Base-by-base conservation (phyloP, 2,888 invertebrate species). In the Synanthedon formicaeformis region DNA sequence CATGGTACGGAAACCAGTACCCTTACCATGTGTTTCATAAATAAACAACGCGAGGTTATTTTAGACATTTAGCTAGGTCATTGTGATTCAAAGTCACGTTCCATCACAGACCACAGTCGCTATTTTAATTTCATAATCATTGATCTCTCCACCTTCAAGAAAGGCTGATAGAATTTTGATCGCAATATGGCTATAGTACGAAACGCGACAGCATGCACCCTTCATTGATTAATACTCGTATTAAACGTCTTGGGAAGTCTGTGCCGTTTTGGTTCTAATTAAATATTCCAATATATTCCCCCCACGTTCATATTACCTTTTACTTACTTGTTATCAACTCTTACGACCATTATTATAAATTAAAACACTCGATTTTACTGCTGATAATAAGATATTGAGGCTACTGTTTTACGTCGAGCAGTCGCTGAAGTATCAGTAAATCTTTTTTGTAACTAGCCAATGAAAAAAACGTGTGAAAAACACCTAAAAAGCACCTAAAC, bases 201-300 rank as follows among this genome's bases (percentile, higher is more conserved):
- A 81, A 83, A 66, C 63, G 65, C 71, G 67, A 72, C 73, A 75
- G 64, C 71, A 75, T 75, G 67, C 65, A 67, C 67, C 69, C 64
- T 65, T 62, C 59, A 64, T 62, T 69, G 52, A 34, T 50, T 54
- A 75, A 49, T 73, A n/a, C n/a, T n/a, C n/a, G n/a, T n/a, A 76
- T 75, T 71, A 71, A 69, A 67, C 67, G 63, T 64, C 61, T 69
- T 66, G 67, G 67, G 60, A 70, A 72, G 71, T 10, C 64, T 64
- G 71, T 71, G 75, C 73, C 69, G 59, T 67, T 63, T 60, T 67
- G 71, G 71, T 69, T 69, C 71, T 80, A 82, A 83, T 84, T 83
- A 81, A 75, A 71, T 81, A 81, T 82, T 79, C 80, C 79, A 81
- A 82, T 81, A 73, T 80, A 81, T 80, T 78, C 75, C 60, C 69